These are phyloP conservation scores for Sitta europaea DNA, from an alignment of 2,113 vertebrate species.

Conservation along the genomic window DNA sequence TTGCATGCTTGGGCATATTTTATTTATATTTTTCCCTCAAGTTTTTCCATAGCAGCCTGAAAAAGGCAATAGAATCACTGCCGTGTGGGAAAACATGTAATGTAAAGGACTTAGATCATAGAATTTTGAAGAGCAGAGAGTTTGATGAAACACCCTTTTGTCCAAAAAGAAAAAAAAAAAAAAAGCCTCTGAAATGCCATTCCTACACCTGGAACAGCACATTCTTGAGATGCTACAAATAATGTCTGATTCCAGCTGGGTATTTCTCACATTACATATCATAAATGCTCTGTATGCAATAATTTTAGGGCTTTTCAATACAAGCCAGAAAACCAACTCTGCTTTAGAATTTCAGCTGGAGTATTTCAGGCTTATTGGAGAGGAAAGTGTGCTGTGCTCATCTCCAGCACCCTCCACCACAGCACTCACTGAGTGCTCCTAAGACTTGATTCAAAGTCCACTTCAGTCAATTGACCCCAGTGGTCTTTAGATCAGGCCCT, in stretches of 20 bases:
- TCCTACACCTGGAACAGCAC: slow-evolving; percentile 26
- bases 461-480: slow-evolving; percentile 33
- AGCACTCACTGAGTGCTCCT: accelerated
- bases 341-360: background rate
- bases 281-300: background rate
- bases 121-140: background rate
- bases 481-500: slow-evolving; percentile 28
- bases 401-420: background rate
- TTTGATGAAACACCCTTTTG: slow-evolving; percentile 21
- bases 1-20: slow-evolving; percentile 39
- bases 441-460: slow-evolving; percentile 37
- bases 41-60: slow-evolving; percentile 44
- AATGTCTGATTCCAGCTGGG: background rate
- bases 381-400: background rate
- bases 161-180: background rate
- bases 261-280: background rate
- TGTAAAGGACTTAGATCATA: background rate
- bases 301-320: background rate
- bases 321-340: background rate
- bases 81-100: background rate
- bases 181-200: background rate
- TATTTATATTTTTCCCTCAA: slow-evolving; percentile 53
- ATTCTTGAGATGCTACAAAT: background rate
- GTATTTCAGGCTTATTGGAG: background rate
- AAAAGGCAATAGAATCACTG: background rate